Evolutionary conservation across 2,797 vertebrate species (phyloP).

Genomic region (Eidolon dupreanum): DNA sequence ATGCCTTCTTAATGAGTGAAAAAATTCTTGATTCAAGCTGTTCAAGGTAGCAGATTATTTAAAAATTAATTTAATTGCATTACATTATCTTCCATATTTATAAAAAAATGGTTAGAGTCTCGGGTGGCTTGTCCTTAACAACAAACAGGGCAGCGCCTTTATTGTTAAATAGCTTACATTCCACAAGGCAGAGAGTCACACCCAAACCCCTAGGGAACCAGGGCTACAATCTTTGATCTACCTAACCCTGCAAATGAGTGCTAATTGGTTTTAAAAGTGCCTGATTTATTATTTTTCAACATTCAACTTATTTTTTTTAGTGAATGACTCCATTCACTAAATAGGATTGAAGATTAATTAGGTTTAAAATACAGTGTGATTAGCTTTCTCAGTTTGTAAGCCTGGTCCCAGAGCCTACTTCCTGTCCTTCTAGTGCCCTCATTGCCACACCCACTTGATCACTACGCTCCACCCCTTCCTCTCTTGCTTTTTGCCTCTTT

Average conservation of each 20-base stretch:
- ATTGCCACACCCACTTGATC: not conserved
- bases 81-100: slow-evolving; percentile 27
- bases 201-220: slow-evolving; percentile 23
- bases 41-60: not conserved
- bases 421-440: not conserved
- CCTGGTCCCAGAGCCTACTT: not conserved
- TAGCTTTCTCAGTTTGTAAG: not conserved
- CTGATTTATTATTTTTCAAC: not conserved
- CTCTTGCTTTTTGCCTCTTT: not conserved
- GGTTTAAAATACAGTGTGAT: not conserved
- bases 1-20: not conserved
- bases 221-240: slow-evolving; percentile 62
- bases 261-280: slow-evolving; percentile 57
- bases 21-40: not conserved
- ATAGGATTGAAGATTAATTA: not conserved
- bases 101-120: slow-evolving; percentile 56
- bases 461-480: not conserved
- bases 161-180: slow-evolving; percentile 75
- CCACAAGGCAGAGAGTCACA: slow-evolving; percentile 61
- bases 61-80: slow-evolving; percentile 1
- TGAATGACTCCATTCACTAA: not conserved
- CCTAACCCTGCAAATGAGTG: not conserved
- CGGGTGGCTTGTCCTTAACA: not conserved
- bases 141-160: slow-evolving; percentile 56
- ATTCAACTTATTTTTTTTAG: not conserved